These are phyloP conservation scores for Mesoclemmys tuberculata DNA, from an alignment of 2,113 vertebrate species.

Conservation along the genomic window DNA sequence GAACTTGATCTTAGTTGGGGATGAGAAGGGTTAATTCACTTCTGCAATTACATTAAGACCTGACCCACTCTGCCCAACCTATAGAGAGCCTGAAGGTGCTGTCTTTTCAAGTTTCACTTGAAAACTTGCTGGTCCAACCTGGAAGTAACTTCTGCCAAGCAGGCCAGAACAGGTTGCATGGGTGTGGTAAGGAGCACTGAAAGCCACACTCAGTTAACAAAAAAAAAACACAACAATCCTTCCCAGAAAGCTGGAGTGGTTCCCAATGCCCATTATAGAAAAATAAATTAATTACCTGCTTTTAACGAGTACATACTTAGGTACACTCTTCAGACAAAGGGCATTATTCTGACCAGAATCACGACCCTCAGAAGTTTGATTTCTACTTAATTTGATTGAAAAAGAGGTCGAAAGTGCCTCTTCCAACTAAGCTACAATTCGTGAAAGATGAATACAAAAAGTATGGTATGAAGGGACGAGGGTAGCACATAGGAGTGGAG, in stretches of 20 bases:
- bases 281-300: conserved; percentile 37
- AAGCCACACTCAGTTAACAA: conserved; percentile 17
- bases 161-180: conserved; percentile 27
- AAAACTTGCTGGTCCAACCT: not conserved
- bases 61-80: not conserved
- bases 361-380: not conserved
- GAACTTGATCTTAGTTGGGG: not conserved
- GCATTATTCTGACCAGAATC: conserved; percentile 8
- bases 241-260: conserved; percentile 19
- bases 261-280: not conserved
- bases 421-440: not conserved
- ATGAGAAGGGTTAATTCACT: not conserved
- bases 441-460: not conserved
- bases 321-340: not conserved
- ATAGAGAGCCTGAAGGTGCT: not conserved
- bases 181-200: not conserved
- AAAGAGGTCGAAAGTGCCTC: not conserved
- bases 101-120: conserved; percentile 7
- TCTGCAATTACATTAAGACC: conserved; percentile 3
- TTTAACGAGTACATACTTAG: conserved; percentile 18
- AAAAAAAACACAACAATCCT: not conserved
- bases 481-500: not conserved
- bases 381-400: rapidly evolving
- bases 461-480: not conserved
- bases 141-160: conserved; percentile 16